phyloP scores from a whole-genome alignment of 2,797 vertebrate genomes.

The Myiothlypis coronata region DNA sequence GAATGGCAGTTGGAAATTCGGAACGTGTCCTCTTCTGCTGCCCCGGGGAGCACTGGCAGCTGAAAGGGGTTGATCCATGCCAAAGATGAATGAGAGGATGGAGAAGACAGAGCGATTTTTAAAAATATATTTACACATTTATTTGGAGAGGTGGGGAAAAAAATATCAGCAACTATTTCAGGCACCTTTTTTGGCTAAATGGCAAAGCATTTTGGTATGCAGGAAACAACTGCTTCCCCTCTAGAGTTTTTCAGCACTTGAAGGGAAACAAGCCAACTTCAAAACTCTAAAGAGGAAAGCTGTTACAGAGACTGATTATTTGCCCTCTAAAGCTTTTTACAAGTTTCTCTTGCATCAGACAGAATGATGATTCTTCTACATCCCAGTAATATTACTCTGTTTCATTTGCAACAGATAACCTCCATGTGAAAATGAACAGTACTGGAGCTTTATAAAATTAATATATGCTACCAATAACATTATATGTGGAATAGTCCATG shows the following conservation, averaged over 20 bases:
- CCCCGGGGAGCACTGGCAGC: neutral
- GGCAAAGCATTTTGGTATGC: conserved; percentile 66
- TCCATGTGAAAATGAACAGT: neutral
- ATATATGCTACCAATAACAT: neutral
- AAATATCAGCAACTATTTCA: conserved; percentile 2
- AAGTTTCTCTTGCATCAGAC: conserved; percentile 1
- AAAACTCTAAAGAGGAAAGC: conserved; percentile 59
- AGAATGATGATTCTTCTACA: neutral
- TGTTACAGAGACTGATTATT: conserved; percentile 57
- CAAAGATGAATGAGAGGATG: neutral
- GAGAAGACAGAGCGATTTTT: neutral
- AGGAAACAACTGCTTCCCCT: conserved; percentile 80
- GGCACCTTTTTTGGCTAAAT: conserved; percentile 55
- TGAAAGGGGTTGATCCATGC: neutral
- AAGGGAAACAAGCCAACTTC: conserved; percentile 22
- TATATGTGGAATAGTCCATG: neutral
- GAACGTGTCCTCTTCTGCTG: neutral
- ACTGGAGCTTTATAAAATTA: neutral
- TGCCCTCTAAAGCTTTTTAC: conserved; percentile 13
- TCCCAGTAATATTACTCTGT: neutral
- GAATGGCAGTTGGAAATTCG: neutral
- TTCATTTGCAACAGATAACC: conserved; percentile 1
- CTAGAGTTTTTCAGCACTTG: conserved; percentile 48
- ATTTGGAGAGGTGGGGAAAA: neutral
- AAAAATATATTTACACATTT: neutral